These are phyloP conservation scores for Ephydatia muelleri DNA, from an alignment of 37 sponge, comb jelly and placozoan genomes.

Conservation along the genomic window DNA sequence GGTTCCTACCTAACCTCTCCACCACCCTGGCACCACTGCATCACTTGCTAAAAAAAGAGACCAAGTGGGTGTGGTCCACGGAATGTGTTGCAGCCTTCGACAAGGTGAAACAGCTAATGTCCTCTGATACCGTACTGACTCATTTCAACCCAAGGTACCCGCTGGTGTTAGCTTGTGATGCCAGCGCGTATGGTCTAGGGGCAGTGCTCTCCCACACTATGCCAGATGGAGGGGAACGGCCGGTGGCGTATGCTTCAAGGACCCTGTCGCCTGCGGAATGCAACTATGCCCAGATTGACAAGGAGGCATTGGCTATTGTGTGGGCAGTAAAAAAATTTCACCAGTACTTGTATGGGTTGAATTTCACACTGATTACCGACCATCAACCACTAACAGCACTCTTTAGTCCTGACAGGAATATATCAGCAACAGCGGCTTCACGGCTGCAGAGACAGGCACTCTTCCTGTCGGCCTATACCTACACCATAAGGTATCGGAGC, in stretches of 20 bases:
- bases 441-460: constrained; percentile 9
- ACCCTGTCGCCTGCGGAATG: constrained; percentile 1
- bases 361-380: constrained; percentile 9
- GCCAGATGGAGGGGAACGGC: constrained; percentile 14
- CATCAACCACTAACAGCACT: constrained; percentile 11
- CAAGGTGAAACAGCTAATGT: constrained; percentile 5
- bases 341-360: constrained; percentile 12
- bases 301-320: constrained; percentile 7
- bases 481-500: constrained; percentile 11
- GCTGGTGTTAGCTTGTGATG: constrained; percentile 20
- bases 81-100: constrained; percentile 12
- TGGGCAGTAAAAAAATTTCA: constrained; percentile 2
- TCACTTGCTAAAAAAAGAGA: constrained; percentile 1
- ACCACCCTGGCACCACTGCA: constrained; percentile 9
- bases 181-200: constrained; percentile 21
- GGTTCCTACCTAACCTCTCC: constrained; percentile 26
- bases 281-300: constrained; percentile 11
- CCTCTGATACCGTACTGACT: constrained; percentile 7
- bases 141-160: constrained; percentile 1
- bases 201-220: constrained; percentile 21
- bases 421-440: neutral
- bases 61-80: constrained; percentile 5
- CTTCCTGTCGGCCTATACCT: constrained; percentile 14
- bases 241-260: constrained; percentile 17
- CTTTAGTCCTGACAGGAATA: neutral